These are phyloP conservation scores for Latrodectus elegans DNA, from an alignment of 2,888 invertebrate genomes.

Conservation along the genomic window DNA sequence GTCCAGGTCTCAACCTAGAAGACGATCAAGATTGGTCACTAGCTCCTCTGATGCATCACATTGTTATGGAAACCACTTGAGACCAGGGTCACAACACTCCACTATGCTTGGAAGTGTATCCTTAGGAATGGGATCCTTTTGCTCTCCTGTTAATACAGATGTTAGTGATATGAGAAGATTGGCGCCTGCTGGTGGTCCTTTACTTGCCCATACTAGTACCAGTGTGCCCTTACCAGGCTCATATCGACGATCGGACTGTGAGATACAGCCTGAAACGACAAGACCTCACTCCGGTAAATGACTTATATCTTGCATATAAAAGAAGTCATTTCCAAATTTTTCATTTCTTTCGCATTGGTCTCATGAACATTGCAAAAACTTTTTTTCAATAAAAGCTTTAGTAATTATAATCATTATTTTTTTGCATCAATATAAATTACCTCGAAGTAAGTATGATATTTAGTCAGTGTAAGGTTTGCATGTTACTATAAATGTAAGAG, in stretches of 20 bases:
- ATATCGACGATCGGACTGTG: conserved; percentile 28
- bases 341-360: no score
- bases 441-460: no score
- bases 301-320: no score
- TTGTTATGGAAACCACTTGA: conserved; percentile 12
- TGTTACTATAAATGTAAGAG: no score
- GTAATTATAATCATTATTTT: no score
- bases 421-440: no score
- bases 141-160: conserved; percentile 70
- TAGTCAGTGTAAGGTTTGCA: no score
- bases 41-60: conserved; percentile 38
- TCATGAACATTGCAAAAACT: no score
- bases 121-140: conserved; percentile 66
- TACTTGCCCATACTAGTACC: conserved; percentile 18
- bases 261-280: not conserved
- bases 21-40: conserved; percentile 63
- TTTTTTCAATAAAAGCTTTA: no score
- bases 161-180: conserved; percentile 60
- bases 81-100: conserved; percentile 12
- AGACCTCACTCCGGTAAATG: conserved; percentile 16
- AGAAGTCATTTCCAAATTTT: no score
- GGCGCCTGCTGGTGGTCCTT: not conserved
- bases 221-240: not conserved
- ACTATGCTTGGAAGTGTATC: conserved; percentile 2
- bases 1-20: conserved; percentile 78